Conservation (phyloP, 2,797 vertebrate genomes). For the Lutra lutra region DNA sequence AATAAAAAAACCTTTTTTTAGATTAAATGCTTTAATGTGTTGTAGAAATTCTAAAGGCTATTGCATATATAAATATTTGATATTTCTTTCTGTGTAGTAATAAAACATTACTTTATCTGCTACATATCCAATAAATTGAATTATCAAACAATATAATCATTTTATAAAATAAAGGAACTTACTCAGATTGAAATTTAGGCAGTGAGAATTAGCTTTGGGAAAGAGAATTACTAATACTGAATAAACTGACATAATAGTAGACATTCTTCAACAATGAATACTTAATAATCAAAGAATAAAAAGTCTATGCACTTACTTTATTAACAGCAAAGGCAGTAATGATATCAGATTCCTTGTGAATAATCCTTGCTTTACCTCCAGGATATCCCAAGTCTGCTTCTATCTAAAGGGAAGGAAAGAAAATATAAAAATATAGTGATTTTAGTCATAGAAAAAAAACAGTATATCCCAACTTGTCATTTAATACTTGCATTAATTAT, state of each 20-base stretch:
- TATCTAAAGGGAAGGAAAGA: conserved; percentile 86
- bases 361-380: conserved; percentile 96
- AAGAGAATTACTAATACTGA: conserved; percentile 5
- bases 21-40: background rate
- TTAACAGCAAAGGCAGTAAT: conserved; percentile 99
- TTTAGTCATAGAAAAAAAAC: conserved; percentile 31
- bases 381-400: conserved; percentile 91
- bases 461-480: background rate
- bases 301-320: conserved; percentile 89
- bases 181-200: conserved; percentile 25
- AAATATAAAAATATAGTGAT: background rate
- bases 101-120: conserved; percentile 34
- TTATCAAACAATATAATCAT: conserved; percentile 47
- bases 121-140: conserved; percentile 9
- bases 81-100: conserved; percentile 16
- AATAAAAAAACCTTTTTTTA: background rate
- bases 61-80: background rate
- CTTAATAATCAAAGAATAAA: background rate
- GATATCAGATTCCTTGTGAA: conserved; percentile 99
- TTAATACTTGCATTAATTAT: conserved; percentile 4
- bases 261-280: conserved; percentile 32
- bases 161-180: conserved; percentile 48
- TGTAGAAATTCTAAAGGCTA: conserved; percentile 18
- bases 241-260: background rate
- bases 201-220: background rate